phyloP scores from a whole-genome alignment of 2,888 invertebrate species.

The Drosophila falleni region DNA sequence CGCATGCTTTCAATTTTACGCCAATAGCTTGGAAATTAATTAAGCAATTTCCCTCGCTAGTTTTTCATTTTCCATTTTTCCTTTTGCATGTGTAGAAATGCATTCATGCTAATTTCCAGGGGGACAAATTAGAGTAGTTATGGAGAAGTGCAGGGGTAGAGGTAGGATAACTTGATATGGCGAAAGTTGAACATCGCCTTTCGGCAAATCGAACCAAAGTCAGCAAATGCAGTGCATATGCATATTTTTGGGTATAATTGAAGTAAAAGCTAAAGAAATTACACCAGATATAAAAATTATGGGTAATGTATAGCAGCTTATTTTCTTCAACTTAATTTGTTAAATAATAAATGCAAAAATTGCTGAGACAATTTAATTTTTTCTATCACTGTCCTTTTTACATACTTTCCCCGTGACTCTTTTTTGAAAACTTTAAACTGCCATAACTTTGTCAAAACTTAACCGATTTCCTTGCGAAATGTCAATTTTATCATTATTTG shows the following conservation, averaged over 20 bases:
- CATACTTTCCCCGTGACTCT: too few species aligned
- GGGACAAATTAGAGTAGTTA: slow-evolving; percentile 29
- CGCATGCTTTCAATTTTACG: slow-evolving; percentile 54
- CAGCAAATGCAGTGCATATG: background rate
- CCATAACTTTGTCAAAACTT: too few species aligned
- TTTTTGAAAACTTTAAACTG: too few species aligned
- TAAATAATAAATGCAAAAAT: too few species aligned
- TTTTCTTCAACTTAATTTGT: too few species aligned
- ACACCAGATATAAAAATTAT: too few species aligned
- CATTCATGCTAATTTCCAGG: slow-evolving; percentile 72
- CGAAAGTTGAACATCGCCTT: slow-evolving; percentile 26
- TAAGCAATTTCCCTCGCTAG: slow-evolving; percentile 67
- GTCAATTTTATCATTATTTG: too few species aligned
- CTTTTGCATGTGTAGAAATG: slow-evolving; percentile 45
- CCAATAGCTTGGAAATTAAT: slow-evolving; percentile 69
- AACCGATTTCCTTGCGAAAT: background rate
- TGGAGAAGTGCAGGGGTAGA: background rate
- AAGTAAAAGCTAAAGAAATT: background rate
- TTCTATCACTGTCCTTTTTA: too few species aligned
- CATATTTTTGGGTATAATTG: background rate
- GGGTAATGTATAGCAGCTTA: too few species aligned
- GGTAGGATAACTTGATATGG: slow-evolving; percentile 5
- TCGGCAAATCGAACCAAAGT: slow-evolving; percentile 24
- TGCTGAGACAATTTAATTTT: too few species aligned
- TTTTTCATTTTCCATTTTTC: slow-evolving; percentile 25